These are phyloP conservation scores for Spondyliosoma cantharus DNA, from an alignment of 2,797 vertebrate genomes.

Conservation along the genomic window DNA sequence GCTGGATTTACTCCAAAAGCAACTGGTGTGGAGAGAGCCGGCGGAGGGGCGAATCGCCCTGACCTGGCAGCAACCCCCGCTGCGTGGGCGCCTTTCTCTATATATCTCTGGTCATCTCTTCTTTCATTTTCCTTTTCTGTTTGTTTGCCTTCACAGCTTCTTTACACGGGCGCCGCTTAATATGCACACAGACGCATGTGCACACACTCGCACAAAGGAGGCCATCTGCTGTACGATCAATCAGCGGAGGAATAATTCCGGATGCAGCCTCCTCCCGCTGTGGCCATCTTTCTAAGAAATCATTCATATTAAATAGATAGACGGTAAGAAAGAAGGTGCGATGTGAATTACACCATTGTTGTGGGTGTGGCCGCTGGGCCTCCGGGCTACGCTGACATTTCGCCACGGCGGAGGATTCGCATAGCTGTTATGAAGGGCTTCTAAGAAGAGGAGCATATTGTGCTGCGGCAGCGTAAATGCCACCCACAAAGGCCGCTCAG, in stretches of 20 bases:
- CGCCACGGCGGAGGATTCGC: slow-evolving; percentile 56
- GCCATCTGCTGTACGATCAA: slow-evolving; percentile 68
- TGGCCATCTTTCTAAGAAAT: slow-evolving; percentile 39
- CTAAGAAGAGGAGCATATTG: slow-evolving; percentile 62
- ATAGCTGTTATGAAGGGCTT: slow-evolving; percentile 50
- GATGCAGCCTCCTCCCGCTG: slow-evolving; percentile 44
- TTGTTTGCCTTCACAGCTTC: slow-evolving; percentile 39
- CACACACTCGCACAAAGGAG: slow-evolving; percentile 51
- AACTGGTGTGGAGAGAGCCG: slow-evolving; percentile 64
- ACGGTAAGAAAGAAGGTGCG: not conserved
- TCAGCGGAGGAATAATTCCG: slow-evolving; percentile 60
- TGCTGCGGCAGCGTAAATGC: slow-evolving; percentile 68
- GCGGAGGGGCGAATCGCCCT: slow-evolving; percentile 50
- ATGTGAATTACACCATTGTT: slow-evolving; percentile 28
- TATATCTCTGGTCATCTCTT: slow-evolving; percentile 54
- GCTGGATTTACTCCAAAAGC: slow-evolving; percentile 68
- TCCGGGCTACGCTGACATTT: slow-evolving; percentile 75
- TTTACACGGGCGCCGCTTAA: slow-evolving; percentile 44
- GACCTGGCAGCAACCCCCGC: slow-evolving; percentile 56
- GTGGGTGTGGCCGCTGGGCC: slow-evolving; percentile 56
- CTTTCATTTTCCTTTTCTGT: not conserved
- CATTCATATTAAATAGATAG: slow-evolving; percentile 49
- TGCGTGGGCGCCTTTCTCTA: slow-evolving; percentile 52
- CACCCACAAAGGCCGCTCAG: slow-evolving; percentile 69
- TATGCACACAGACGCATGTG: slow-evolving; percentile 57